Evolutionary conservation across 2,888 invertebrate genomes (phyloP).

Genomic region (Bruchidius siliquastri): DNA sequence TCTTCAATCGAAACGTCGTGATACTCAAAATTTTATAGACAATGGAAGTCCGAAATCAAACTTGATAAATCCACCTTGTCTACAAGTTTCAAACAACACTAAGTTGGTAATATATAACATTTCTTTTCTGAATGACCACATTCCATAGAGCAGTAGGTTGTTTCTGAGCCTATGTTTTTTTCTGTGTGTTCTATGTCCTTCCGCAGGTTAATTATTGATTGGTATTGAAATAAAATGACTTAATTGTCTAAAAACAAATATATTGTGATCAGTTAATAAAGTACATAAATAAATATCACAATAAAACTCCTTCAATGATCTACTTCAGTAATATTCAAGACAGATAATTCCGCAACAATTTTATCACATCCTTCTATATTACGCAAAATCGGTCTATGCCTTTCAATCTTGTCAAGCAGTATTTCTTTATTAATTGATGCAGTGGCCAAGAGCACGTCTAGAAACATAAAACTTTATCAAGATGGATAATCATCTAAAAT

Average conservation of each 20-base stretch:
- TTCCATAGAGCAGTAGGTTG: too few relatives aligned
- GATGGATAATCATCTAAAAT: not conserved
- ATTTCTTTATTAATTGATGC: conserved; percentile 53
- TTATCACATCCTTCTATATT: conserved; percentile 52
- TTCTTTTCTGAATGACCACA: too few relatives aligned
- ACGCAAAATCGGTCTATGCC: conserved; percentile 56
- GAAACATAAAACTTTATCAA: conserved; percentile 18
- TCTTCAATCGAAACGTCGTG: too few relatives aligned
- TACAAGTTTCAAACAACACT: too few relatives aligned
- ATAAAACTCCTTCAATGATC: not conserved
- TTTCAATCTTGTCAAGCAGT: conserved; percentile 56
- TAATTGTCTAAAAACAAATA: not conserved
- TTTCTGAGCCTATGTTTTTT: too few relatives aligned
- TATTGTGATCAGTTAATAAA: not conserved
- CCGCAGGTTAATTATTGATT: too few relatives aligned
- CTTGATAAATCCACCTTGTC: too few relatives aligned
- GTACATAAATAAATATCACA: conserved; percentile 5
- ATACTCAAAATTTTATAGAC: too few relatives aligned
- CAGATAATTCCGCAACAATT: conserved; percentile 22
- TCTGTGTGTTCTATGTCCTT: too few relatives aligned
- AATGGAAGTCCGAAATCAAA: too few relatives aligned
- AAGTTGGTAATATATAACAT: too few relatives aligned
- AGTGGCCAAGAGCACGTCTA: conserved; percentile 46
- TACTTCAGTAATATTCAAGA: conserved; percentile 7
- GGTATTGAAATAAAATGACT: too few relatives aligned